Evolutionary conservation across 64 coral and sea anemone genomes (phyloP).

Genomic region (Dendronephthya gigantea): DNA sequence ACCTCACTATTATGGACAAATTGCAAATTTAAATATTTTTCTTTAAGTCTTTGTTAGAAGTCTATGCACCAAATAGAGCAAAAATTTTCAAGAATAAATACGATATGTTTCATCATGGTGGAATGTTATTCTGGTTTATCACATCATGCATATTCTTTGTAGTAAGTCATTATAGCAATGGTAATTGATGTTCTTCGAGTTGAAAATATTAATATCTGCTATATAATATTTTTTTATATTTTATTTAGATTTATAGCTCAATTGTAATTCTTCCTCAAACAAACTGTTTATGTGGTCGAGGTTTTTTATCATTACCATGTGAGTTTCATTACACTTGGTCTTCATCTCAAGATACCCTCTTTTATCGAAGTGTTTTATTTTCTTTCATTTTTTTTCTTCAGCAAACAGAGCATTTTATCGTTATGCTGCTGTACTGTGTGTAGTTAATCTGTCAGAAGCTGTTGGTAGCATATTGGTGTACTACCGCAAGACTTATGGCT

Average conservation of each 20-base stretch:
- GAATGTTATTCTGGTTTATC: neutral
- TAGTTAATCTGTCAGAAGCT: neutral
- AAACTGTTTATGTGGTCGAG: neutral
- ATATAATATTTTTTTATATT: neutral
- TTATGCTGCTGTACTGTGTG: neutral
- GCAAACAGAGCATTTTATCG: neutral
- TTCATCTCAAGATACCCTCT: neutral
- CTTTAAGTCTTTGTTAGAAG: neutral
- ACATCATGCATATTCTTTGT: neutral
- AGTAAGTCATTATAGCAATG: neutral
- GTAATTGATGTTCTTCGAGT: neutral
- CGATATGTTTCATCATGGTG: conserved; percentile 2
- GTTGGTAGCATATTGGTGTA: neutral
- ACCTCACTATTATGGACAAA: too few species aligned
- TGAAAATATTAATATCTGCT: too few species aligned
- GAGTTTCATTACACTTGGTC: neutral
- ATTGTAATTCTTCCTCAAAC: conserved; percentile 5
- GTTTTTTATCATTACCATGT: neutral
- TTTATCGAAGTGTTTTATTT: neutral
- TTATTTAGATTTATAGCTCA: neutral
- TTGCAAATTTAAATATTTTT: too few species aligned
- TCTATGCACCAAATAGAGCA: neutral
- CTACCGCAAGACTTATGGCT: neutral
- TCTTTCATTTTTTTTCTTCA: neutral
- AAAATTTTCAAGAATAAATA: conserved; percentile 5